Percentiles rank a stretch among this genome's conserved stretches.
phyloP scores from a whole-genome alignment of 2,888 invertebrate species.

The Hyles lineata region DNA sequence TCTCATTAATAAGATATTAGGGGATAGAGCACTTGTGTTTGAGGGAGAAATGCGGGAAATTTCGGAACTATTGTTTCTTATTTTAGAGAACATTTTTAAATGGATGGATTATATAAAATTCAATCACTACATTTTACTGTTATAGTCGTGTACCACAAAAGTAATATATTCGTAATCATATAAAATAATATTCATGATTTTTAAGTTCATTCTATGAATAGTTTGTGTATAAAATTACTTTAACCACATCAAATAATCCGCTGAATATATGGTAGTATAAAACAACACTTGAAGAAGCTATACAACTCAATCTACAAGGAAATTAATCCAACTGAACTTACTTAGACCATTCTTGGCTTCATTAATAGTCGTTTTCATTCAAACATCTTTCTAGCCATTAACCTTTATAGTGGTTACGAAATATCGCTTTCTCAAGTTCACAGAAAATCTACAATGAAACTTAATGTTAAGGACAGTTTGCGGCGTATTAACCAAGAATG shows the following conservation, averaged over 20 bases:
- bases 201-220: too few relatives aligned
- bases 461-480: not conserved
- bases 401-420: constrained; percentile 7
- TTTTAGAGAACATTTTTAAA: too few relatives aligned
- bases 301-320: not conserved
- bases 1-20: not conserved
- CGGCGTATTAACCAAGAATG: too few relatives aligned
- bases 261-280: too few relatives aligned
- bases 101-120: too few relatives aligned
- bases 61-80: too few relatives aligned
- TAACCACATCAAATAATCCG: too few relatives aligned
- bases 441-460: not conserved
- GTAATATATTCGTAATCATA: too few relatives aligned
- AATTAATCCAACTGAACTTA: not conserved
- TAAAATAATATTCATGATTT: too few relatives aligned
- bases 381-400: constrained; percentile 18
- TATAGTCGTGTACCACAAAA: too few relatives aligned
- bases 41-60: not conserved
- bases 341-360: not conserved
- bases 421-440: constrained; percentile 18
- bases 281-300: not conserved
- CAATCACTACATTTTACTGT: too few relatives aligned
- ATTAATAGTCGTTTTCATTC: constrained; percentile 18
- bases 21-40: not conserved
- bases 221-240: too few relatives aligned